These are phyloP conservation scores for Numenius phaeopus DNA, from an alignment of 2,797 vertebrate species.

Conservation along the genomic window DNA sequence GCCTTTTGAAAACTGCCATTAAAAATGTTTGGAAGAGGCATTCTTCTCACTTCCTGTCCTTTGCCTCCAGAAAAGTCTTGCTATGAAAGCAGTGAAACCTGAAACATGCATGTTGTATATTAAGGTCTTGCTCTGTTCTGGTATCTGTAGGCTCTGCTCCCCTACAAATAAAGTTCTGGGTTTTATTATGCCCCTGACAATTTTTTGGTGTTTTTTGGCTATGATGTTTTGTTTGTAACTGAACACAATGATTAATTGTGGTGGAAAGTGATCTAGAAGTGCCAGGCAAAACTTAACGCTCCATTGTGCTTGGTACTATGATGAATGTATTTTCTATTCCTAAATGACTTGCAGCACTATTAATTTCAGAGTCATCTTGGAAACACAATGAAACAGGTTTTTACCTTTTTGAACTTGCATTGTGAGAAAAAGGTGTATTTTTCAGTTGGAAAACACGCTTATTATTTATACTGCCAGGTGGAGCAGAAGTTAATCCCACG, in stretches of 20 bases:
- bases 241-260: background rate
- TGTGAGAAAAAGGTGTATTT: background rate
- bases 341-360: background rate
- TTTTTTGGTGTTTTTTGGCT: background rate
- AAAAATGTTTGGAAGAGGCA: background rate
- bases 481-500: background rate
- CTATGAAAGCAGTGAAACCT: rapidly evolving
- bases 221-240: background rate
- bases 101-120: background rate
- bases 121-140: background rate
- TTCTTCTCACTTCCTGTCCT: background rate
- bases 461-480: background rate
- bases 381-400: background rate
- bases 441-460: background rate
- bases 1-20: background rate
- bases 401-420: background rate
- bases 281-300: background rate
- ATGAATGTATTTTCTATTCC: background rate
- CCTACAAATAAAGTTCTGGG: background rate
- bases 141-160: background rate
- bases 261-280: background rate
- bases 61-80: background rate
- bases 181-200: background rate
- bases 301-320: background rate
- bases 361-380: background rate